Evolutionary conservation across 2,113 vertebrate genomes (phyloP).

Genomic region (Protobothrops mucrosquamatus): DNA sequence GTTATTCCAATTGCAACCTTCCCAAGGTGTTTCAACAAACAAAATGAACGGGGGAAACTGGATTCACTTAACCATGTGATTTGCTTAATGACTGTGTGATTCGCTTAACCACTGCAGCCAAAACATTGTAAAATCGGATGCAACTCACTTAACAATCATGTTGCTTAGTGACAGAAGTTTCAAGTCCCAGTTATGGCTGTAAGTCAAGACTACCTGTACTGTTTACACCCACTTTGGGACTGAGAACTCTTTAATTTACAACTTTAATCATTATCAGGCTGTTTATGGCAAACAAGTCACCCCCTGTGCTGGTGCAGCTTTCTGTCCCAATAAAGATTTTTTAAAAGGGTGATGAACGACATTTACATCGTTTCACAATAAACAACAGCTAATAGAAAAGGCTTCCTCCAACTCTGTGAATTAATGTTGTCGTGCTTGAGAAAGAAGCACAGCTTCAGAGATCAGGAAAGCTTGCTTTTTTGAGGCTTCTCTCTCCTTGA

Average conservation of each 20-base stretch:
- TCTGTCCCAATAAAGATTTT: not conserved
- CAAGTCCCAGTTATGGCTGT: not conserved
- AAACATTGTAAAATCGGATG: not conserved
- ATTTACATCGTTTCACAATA: not conserved
- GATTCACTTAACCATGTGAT: not conserved
- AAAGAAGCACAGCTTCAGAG: constrained; percentile 47
- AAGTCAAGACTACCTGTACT: not conserved
- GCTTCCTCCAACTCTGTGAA: not conserved
- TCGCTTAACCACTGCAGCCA: not conserved
- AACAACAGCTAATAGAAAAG: not conserved
- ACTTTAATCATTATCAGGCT: not conserved
- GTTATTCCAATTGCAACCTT: not conserved
- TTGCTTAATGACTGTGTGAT: not conserved
- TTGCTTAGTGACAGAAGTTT: not conserved
- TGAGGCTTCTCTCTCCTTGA: constrained; percentile 42
- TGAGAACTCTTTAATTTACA: not conserved
- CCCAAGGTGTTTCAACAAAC: not conserved
- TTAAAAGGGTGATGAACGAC: not conserved
- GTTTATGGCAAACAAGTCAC: not conserved
- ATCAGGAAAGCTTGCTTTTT: constrained; percentile 16
- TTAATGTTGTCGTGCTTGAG: constrained; percentile 45
- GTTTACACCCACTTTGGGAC: not conserved
- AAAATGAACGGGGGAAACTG: not conserved
- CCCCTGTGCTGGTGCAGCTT: not conserved
- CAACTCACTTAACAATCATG: not conserved